Percentiles rank a stretch among this genome's conserved stretches.
These are phyloP conservation scores for Dendrolimus houi DNA, from an alignment of 2,888 invertebrate genomes.

Conservation along the genomic window DNA sequence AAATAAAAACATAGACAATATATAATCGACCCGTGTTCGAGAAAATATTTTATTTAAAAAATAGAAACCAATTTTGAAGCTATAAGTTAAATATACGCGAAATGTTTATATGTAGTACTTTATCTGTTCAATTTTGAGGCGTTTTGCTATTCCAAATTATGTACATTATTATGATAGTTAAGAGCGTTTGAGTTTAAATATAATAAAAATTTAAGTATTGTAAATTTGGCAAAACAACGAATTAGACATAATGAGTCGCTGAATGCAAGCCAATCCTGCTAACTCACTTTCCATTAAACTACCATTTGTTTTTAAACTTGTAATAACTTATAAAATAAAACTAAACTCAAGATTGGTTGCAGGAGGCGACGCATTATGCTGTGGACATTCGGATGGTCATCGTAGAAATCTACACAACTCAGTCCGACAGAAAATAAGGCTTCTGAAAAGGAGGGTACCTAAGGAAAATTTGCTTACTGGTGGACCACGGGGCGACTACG, in stretches of 20 bases:
- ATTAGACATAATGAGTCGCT: slow-evolving; percentile 27
- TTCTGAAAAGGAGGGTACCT: slow-evolving; percentile 39
- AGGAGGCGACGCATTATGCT: slow-evolving; percentile 59
- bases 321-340: slow-evolving; percentile 4
- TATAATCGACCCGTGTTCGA: no score
- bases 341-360: slow-evolving; percentile 54
- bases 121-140: no score
- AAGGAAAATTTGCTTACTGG: slow-evolving; percentile 52
- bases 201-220: neutral
- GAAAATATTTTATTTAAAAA: no score
- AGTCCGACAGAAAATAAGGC: slow-evolving; percentile 42
- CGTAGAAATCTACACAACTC: slow-evolving; percentile 47
- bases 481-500: slow-evolving; percentile 48
- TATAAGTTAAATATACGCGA: no score
- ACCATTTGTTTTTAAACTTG: neutral
- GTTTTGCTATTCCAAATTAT: no score
- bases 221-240: no score
- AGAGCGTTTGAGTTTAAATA: neutral
- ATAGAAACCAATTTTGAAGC: no score
- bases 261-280: slow-evolving; percentile 43
- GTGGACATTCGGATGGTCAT: slow-evolving; percentile 46
- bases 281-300: slow-evolving; percentile 1
- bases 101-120: no score
- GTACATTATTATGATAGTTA: no score
- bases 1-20: no score